phyloP scores from a whole-genome alignment of 2,888 invertebrate species.

The Hofmannophila pseudospretella region DNA sequence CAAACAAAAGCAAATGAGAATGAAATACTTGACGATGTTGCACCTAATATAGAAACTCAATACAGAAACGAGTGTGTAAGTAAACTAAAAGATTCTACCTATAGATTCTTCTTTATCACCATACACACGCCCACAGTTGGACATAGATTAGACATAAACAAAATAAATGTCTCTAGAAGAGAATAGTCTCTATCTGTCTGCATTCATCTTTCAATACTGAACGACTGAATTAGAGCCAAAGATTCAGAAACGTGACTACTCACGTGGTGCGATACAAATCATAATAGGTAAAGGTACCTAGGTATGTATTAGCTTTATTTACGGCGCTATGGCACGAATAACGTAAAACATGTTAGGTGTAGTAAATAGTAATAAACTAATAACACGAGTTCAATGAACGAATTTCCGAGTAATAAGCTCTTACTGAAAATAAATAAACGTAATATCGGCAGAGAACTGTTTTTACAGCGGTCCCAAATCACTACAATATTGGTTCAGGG shows the following conservation, averaged over 20 bases:
- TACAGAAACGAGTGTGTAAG: too few relatives aligned
- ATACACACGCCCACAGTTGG: too few relatives aligned
- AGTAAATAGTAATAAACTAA: too few relatives aligned
- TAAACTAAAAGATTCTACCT: too few relatives aligned
- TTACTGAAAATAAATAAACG: slow-evolving; percentile 7
- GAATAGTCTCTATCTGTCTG: neutral
- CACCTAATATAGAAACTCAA: too few relatives aligned
- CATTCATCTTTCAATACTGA: too few relatives aligned
- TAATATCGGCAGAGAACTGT: slow-evolving; percentile 14
- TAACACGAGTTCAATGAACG: slow-evolving; percentile 3
- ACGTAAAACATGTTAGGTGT: neutral
- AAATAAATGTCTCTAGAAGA: too few relatives aligned
- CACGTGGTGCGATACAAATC: neutral
- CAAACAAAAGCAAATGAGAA: too few relatives aligned
- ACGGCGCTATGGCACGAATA: neutral
- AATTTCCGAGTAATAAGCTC: neutral
- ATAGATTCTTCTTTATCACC: too few relatives aligned
- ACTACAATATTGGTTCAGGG: slow-evolving; percentile 16
- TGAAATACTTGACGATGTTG: too few relatives aligned
- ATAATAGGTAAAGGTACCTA: neutral
- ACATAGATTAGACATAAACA: too few relatives aligned
- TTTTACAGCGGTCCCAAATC: slow-evolving; percentile 11
- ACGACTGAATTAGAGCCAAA: neutral
- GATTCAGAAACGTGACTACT: slow-evolving; percentile 1
- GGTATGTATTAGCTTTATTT: neutral